Evolutionary conservation across 2,888 invertebrate species (phyloP).

Genomic region (Dynastes tityus): DNA sequence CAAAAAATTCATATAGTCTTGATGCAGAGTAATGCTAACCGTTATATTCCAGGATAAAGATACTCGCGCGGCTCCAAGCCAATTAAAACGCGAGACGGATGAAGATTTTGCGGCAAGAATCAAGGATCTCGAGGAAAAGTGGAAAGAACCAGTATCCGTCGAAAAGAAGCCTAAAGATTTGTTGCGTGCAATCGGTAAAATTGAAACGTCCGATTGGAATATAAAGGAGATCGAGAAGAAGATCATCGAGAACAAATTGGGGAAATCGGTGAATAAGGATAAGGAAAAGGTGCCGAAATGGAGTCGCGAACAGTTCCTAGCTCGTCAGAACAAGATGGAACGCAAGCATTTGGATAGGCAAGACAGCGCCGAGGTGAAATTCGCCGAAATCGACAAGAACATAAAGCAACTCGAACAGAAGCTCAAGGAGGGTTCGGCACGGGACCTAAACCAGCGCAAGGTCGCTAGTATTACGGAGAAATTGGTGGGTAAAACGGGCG

Average conservation of each 20-base stretch:
- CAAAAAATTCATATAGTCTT: background rate
- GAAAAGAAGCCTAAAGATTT: constrained; percentile 90
- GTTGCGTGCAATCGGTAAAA: constrained; percentile 89
- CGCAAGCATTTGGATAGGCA: constrained; percentile 76
- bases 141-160: constrained; percentile 74
- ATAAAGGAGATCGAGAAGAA: constrained; percentile 92
- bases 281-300: constrained; percentile 90
- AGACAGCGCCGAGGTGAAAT: constrained; percentile 75
- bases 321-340: constrained; percentile 81
- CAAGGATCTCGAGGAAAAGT: constrained; percentile 85
- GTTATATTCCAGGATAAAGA: constrained; percentile 64
- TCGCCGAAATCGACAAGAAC: constrained; percentile 81
- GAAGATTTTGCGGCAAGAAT: constrained; percentile 78
- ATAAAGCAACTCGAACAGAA: constrained; percentile 82
- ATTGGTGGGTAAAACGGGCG: constrained; percentile 72
- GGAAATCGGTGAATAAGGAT: constrained; percentile 75
- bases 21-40: constrained; percentile 33
- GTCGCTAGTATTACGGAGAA: constrained; percentile 92
- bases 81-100: constrained; percentile 66
- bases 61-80: constrained; percentile 55
- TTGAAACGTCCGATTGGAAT: constrained; percentile 93
- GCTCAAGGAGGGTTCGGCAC: constrained; percentile 83
- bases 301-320: constrained; percentile 88
- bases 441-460: constrained; percentile 78
- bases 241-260: constrained; percentile 84